Conservation (phyloP, 2,888 invertebrate genomes). For the Hanleya hanleyi region DNA sequence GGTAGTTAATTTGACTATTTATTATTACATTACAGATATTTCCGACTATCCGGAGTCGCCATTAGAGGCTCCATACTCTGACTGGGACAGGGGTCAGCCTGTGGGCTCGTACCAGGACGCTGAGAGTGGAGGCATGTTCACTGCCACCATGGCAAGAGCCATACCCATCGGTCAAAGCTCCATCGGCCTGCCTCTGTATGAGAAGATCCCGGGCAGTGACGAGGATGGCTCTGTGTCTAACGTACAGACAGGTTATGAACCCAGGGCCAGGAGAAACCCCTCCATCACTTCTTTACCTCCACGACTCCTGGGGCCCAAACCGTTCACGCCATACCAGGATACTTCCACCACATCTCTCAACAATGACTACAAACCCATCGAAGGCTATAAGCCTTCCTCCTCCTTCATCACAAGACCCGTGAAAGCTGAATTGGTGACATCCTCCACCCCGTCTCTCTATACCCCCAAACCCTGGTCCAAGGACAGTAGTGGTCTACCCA, state of each 20-base stretch:
- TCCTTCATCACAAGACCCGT: neutral
- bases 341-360: conserved; percentile 71
- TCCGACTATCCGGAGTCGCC: neutral
- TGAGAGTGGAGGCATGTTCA: conserved; percentile 29
- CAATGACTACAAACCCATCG: neutral
- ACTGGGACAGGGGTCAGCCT: conserved; percentile 1
- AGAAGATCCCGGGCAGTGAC: conserved; percentile 50
- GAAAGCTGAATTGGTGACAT: neutral
- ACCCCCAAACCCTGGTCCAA: conserved; percentile 54
- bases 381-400: neutral
- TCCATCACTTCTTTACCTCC: conserved; percentile 51
- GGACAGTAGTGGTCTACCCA: conserved; percentile 18
- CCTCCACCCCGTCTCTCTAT: conserved; percentile 16
- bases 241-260: conserved; percentile 18
- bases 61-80: neutral
- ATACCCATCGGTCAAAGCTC: conserved; percentile 23
- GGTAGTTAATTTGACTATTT: too few species aligned
- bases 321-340: conserved; percentile 76
- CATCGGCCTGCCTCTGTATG: conserved; percentile 46
- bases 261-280: neutral
- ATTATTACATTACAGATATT: neutral
- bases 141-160: conserved; percentile 27
- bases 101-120: conserved; percentile 18
- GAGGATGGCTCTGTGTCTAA: conserved; percentile 19
- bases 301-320: conserved; percentile 60